Base-by-base conservation (phyloP, 2,113 vertebrate species). In the Leptocoma aspasia region DNA sequence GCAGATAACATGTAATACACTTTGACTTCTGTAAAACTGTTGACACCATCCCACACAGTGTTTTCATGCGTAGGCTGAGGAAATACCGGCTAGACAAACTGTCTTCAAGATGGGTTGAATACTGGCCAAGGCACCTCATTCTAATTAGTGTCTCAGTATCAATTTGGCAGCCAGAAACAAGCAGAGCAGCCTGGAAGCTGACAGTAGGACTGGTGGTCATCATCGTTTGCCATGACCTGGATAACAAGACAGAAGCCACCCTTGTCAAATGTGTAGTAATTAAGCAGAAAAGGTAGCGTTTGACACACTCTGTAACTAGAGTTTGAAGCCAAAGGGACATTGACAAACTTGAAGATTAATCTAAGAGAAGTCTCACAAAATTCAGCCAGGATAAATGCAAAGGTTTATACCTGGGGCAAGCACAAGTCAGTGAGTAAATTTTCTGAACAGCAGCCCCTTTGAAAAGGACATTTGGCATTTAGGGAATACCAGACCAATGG, bases 31-130 rank as follows among this genome's bases (percentile, higher is more conserved):
- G 82, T 80, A 82, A 84, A 85, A 76, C 49, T 57, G n/a, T 86
- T 95, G 71, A 86, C 76, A 90, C 41, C 54, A 57, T 68, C 27
- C 71, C 27, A 11, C 26, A 50, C 41, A 78, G 54, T 53, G 66
- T 93, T 93, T 80, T 83, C 59, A 70, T 57, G 23, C 84, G 50
- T 53, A 82, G 37, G 37, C 68, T 93, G 41, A 81, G 64, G 45
- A 89, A 86, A 77, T 70, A 72, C 42, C 28, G 5, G 24, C 81
- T 86, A 63, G 68, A 81, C 87, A 77, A 87, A 81, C 54, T 84
- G 45, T 84, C 77, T 95, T 82, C 92, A 84, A 84, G 77, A 89
- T 53, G 59, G 22, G 24, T 57, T 93, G 84, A 94, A 92, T 57
- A 81, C 2, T 73, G n/a, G 54, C 81, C 87, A 84, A 86, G 90